Evolutionary conservation across 2,888 invertebrate genomes (phyloP).

Genomic region (Trichogramma dendrolimi): DNA sequence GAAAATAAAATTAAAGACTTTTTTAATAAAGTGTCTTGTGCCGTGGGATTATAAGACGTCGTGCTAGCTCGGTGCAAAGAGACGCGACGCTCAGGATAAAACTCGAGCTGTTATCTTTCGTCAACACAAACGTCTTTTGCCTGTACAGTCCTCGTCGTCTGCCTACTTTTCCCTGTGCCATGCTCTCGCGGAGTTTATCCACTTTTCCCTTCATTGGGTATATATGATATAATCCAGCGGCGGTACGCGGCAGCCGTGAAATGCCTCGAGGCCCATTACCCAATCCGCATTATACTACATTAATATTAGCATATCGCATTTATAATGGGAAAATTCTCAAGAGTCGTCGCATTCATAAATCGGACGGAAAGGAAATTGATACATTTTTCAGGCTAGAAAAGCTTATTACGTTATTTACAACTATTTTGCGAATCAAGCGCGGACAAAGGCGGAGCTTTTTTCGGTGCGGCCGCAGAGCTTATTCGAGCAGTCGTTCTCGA

Average conservation of each 20-base stretch:
- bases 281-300: slow-evolving; percentile 3
- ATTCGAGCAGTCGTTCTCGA: no score
- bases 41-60: no score
- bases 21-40: slow-evolving; percentile 39
- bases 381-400: no score
- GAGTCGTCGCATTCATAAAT: no score
- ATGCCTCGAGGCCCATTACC: slow-evolving; percentile 5
- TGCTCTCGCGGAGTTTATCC: slow-evolving; percentile 25
- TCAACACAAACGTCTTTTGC: slow-evolving; percentile 31
- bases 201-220: slow-evolving; percentile 21
- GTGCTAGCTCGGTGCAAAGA: slow-evolving; percentile 31
- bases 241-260: slow-evolving; percentile 16
- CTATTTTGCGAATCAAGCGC: no score
- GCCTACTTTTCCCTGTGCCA: slow-evolving; percentile 7
- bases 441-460: no score
- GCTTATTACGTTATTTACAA: no score
- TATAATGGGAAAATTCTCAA: neutral
- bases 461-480: no score
- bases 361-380: no score
- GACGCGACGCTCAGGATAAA: slow-evolving; percentile 37
- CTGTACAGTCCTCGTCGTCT: slow-evolving; percentile 23
- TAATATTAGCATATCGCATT: slow-evolving; percentile 14
- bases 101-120: slow-evolving; percentile 39
- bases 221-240: slow-evolving; percentile 20
- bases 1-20: slow-evolving; percentile 15